phyloP scores from a whole-genome alignment of 2,888 invertebrate genomes.

The Clivina fossor region DNA sequence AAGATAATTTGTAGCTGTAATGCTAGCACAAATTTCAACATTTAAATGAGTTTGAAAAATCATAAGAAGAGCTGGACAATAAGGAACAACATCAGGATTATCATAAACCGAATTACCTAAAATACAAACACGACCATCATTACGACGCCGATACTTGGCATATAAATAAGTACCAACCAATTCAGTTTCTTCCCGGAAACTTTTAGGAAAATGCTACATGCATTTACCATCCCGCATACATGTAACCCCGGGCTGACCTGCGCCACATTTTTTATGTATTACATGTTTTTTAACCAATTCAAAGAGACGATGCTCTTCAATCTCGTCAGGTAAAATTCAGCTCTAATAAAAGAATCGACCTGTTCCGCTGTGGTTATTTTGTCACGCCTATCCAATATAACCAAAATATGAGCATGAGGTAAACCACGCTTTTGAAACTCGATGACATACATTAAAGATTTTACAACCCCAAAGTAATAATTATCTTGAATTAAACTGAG shows the following conservation, averaged over 20 bases:
- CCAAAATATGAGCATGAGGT: too few species aligned
- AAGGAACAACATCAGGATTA: background rate
- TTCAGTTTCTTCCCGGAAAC: background rate
- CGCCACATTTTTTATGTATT: background rate
- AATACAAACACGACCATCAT: background rate
- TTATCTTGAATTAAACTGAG: slow-evolving; percentile 22
- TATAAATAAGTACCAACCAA: background rate
- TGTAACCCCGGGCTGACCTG: background rate
- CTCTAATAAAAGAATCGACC: too few species aligned
- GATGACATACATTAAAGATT: slow-evolving; percentile 42
- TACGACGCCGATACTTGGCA: background rate
- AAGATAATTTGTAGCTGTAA: background rate
- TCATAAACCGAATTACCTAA: background rate
- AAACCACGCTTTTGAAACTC: too few species aligned
- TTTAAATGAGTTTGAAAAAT: background rate
- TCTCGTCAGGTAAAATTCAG: slow-evolving; percentile 34
- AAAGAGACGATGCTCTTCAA: slow-evolving; percentile 7
- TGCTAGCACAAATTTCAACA: background rate
- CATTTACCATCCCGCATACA: background rate
- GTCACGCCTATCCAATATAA: too few species aligned
- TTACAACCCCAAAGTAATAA: slow-evolving; percentile 35
- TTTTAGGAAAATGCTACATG: background rate
- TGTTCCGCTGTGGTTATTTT: too few species aligned
- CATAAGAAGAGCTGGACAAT: background rate
- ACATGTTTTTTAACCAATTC: background rate